Evolutionary conservation across 2,888 invertebrate species (phyloP).

Genomic region (Panopea generosa): DNA sequence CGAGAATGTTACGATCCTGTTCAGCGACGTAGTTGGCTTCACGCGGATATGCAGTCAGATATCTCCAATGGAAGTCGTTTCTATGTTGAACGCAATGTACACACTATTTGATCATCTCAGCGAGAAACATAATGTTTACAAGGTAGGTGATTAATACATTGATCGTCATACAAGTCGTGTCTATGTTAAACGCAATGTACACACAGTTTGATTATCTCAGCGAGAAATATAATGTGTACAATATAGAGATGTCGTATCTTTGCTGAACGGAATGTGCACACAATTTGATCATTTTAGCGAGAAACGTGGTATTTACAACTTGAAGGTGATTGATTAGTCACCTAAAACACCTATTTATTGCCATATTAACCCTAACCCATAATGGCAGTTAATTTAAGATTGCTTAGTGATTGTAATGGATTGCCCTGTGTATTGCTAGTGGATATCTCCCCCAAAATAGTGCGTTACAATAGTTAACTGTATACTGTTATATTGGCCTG

Average conservation of each 20-base stretch:
- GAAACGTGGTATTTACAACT: too few relatives aligned
- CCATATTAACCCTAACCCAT: too few relatives aligned
- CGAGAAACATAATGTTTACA: conserved; percentile 96
- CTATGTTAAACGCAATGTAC: conserved; percentile 96
- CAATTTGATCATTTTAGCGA: too few relatives aligned
- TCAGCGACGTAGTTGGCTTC: conserved; percentile 99
- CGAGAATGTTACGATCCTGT: conserved; percentile 97
- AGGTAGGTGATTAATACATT: conserved; percentile 90
- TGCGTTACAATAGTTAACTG: too few relatives aligned
- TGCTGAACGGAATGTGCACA: too few relatives aligned
- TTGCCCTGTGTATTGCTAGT: too few relatives aligned
- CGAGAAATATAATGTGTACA: conserved; percentile 96
- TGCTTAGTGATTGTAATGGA: too few relatives aligned
- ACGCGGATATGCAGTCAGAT: conserved; percentile 98
- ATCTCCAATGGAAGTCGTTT: conserved; percentile 98
- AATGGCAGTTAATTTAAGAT: too few relatives aligned
- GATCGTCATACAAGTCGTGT: not conserved
- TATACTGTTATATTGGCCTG: too few relatives aligned
- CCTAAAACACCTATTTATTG: too few relatives aligned
- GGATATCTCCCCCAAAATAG: too few relatives aligned
- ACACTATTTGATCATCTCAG: conserved; percentile 98
- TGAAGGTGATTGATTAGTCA: too few relatives aligned
- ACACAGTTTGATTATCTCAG: conserved; percentile 98
- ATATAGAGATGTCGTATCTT: conserved; percentile 89
- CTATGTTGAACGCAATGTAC: conserved; percentile 97